These are phyloP conservation scores for Neosilurus mollespiculum DNA, from an alignment of 2,797 vertebrate species.

Conservation along the genomic window DNA sequence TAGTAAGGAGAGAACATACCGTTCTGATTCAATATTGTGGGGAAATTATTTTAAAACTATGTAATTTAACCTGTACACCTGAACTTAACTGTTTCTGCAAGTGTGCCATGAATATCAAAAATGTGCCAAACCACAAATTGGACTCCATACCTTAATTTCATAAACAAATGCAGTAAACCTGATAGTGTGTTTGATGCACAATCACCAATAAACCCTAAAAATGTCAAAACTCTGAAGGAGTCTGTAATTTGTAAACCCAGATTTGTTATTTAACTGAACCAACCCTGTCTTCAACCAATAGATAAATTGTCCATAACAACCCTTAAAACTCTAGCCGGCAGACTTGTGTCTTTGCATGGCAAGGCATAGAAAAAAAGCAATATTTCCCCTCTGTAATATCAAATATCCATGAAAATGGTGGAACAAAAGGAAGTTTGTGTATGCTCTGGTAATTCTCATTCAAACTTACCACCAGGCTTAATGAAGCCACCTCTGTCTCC, in stretches of 20 bases:
- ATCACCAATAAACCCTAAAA: conserved; percentile 43
- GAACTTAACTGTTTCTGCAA: conserved; percentile 29
- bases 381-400: conserved; percentile 46
- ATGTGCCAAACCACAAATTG: conserved; percentile 52
- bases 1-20: conserved; percentile 30
- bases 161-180: conserved; percentile 34
- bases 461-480: conserved; percentile 99
- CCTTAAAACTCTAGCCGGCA: conserved; percentile 55
- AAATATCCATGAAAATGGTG: conserved; percentile 49
- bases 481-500: conserved; percentile 99
- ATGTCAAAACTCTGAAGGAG: conserved; percentile 44
- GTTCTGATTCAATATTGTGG: conserved; percentile 12
- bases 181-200: conserved; percentile 16
- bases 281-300: conserved; percentile 40
- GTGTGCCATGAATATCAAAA: conserved; percentile 49
- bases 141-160: conserved; percentile 52
- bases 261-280: conserved; percentile 36
- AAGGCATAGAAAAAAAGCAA: neutral
- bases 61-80: conserved; percentile 26
- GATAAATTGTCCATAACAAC: conserved; percentile 41
- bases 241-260: conserved; percentile 49
- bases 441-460: conserved; percentile 99
- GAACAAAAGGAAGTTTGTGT: conserved; percentile 70
- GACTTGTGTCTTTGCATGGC: conserved; percentile 46
- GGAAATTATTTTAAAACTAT: neutral